These are phyloP conservation scores for Drosophila lacicola DNA, from an alignment of 2,888 invertebrate genomes.

Conservation along the genomic window DNA sequence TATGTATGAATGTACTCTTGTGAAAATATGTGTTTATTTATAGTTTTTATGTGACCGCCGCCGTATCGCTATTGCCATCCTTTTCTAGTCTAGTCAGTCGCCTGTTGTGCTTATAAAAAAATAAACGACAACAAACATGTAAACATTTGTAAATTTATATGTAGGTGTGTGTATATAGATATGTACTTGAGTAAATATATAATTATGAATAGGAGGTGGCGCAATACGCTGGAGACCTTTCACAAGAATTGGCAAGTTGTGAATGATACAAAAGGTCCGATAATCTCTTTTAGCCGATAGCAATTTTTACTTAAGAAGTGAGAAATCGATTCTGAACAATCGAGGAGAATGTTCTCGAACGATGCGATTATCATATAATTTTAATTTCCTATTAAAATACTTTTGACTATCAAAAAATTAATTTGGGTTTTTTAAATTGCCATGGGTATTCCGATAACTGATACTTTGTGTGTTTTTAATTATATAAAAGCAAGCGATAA, in stretches of 20 bases:
- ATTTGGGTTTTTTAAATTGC: too few species aligned
- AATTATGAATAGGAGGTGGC: not conserved
- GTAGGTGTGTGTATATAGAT: conserved; percentile 3
- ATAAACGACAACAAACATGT: conserved; percentile 15
- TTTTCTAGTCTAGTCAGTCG: conserved; percentile 30
- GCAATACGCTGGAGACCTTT: not conserved
- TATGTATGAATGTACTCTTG: conserved; percentile 3
- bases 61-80: conserved; percentile 12
- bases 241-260: not conserved
- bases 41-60: conserved; percentile 34
- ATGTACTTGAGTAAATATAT: not conserved
- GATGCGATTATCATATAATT: too few species aligned
- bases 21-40: conserved; percentile 34
- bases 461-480: not conserved
- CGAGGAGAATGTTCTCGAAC: too few species aligned
- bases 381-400: too few species aligned
- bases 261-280: too few species aligned
- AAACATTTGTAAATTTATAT: conserved; percentile 3
- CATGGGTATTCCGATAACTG: too few species aligned
- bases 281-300: too few species aligned
- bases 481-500: not conserved
- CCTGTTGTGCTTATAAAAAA: conserved; percentile 28
- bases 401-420: too few species aligned
- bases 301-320: too few species aligned
- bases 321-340: too few species aligned